A percentile compares a stretch with the other conserved stretches of the same genome.
Conservation (phyloP, 2,113 vertebrate genomes). For the Pavo muticus region DNA sequence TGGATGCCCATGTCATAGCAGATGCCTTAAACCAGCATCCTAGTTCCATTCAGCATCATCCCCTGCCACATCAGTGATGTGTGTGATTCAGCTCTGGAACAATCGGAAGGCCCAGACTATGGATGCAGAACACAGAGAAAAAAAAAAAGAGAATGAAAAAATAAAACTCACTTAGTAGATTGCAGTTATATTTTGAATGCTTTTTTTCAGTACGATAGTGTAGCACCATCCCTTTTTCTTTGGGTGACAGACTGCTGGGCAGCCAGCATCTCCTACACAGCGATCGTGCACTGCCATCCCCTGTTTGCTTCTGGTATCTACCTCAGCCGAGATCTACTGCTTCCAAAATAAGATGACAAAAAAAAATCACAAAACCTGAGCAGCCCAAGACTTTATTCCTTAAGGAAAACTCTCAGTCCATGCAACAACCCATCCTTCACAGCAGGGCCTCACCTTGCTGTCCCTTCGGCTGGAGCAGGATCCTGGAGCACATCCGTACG, state of each 20-base stretch:
- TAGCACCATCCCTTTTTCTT: not conserved
- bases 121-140: not conserved
- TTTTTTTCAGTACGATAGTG: not conserved
- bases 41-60: not conserved
- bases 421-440: not conserved
- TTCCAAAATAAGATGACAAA: not conserved
- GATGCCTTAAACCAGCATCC: not conserved
- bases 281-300: conserved; percentile 48
- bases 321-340: not conserved
- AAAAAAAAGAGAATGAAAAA: not conserved
- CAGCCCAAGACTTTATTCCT: not conserved
- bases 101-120: not conserved
- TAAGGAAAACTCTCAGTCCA: not conserved
- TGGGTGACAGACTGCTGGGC: not conserved
- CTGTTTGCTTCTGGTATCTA: conserved; percentile 8
- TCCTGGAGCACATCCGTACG: not conserved
- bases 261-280: not conserved
- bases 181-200: not conserved
- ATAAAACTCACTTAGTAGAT: not conserved
- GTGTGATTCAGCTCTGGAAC: not conserved
- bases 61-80: not conserved
- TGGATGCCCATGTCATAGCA: not conserved
- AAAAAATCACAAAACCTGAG: not conserved
- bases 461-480: not conserved
- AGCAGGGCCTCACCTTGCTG: rapidly evolving